Evolutionary conservation across 1,140 invertebrate genomes (phyloP), one percentile per base, ranked within the genome.

Genomic region (Aphaenogaster ashmeadi): DNA sequence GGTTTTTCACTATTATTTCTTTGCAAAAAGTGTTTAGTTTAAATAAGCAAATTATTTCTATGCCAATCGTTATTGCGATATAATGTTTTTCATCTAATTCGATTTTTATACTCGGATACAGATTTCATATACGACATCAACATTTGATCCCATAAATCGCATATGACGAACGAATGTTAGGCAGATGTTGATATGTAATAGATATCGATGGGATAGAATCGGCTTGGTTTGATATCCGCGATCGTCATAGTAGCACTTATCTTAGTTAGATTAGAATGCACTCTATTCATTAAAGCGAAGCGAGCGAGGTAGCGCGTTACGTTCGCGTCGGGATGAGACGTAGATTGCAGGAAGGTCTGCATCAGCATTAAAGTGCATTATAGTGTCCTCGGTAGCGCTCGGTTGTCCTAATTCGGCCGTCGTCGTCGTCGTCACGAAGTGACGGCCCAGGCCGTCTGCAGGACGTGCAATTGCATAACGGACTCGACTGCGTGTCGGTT

Each of bases 401-500:
- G 66, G 74, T 66, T 86, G 83, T 86, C 75, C 83, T 79, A 86
- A 79, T 86, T 86, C 72, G 74, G 60, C 60, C 88, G 54, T 56
- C 88, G 87, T 79, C 21, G n/a, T 36, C 11, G 47, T 66, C 38
- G 36, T 75, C 15, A 72, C 52, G 69, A 84, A 71, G 54, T 36
- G 69, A 27, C 27, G 69, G 18, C 80, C 41, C 33, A n/a, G 44
- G 33, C 38, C 67, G 52, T 86, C 74, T 41, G 21, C 72, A 67
- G 72, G 83, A 86, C 83, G 74, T 44, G 58, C 44, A 56, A 77
- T 87, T 89, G 89, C 88, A 75, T 89, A 90, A 90, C 89, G 89
- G 88, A 89, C 85, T 69, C n/a, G 62, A 80, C 77, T 52, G 33
- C 38, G 44, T 21, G 47, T 88, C 87, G 88, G 86, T 86, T 44